These are phyloP conservation scores for Rhinichthys klamathensis DNA, from an alignment of 2,113 vertebrate genomes.

Conservation along the genomic window DNA sequence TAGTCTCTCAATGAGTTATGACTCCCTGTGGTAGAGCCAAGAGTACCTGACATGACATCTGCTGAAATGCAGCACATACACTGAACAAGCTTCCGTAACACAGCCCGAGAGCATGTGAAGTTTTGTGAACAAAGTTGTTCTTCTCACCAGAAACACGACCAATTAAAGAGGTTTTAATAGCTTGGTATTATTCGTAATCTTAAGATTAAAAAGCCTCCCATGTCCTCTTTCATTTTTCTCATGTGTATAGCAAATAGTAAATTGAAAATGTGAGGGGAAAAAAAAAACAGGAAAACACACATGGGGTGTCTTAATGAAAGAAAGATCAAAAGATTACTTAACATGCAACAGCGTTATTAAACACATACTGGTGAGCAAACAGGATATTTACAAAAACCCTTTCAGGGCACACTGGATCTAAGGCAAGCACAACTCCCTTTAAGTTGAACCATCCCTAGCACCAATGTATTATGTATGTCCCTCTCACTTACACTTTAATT, in stretches of 20 bases:
- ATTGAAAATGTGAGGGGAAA: conserved; percentile 65
- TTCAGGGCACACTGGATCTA: conserved; percentile 56
- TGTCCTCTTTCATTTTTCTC: conserved; percentile 67
- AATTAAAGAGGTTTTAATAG: conserved; percentile 69
- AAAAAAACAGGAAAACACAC: conserved; percentile 50
- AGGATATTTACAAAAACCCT: conserved; percentile 62
- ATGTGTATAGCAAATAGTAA: conserved; percentile 54
- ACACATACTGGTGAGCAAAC: conserved; percentile 70
- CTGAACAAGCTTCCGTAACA: not conserved
- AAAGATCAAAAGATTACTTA: conserved; percentile 75
- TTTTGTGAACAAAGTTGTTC: conserved; percentile 57
- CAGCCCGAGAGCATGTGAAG: conserved; percentile 16
- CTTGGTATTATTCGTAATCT: conserved; percentile 64
- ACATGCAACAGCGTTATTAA: conserved; percentile 71
- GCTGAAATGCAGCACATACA: conserved; percentile 50
- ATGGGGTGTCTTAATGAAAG: conserved; percentile 70
- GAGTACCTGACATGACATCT: conserved; percentile 62
- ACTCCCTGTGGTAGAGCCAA: conserved; percentile 60
- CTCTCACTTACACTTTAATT: conserved; percentile 62
- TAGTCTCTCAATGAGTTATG: conserved; percentile 70
- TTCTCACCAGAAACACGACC: conserved; percentile 59
- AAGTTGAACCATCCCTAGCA: conserved; percentile 53
- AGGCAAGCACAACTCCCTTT: conserved; percentile 62
- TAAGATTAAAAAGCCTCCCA: conserved; percentile 60
- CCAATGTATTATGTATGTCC: conserved; percentile 62